phyloP scores from a whole-genome alignment of 2,888 invertebrate species.

The Epirrita christyi region DNA sequence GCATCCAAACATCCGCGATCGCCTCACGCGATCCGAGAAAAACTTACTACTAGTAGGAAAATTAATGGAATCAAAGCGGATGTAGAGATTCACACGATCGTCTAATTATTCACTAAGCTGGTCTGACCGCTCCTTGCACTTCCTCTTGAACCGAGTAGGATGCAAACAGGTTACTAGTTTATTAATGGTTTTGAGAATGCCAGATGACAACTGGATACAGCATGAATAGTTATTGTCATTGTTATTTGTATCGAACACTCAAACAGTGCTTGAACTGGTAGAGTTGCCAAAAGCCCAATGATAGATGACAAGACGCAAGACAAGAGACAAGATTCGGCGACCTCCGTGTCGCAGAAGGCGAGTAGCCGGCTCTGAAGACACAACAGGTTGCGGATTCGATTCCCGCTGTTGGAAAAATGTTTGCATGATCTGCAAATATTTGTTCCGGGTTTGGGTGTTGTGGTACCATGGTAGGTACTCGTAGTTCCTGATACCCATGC shows the following conservation, averaged over 20 bases:
- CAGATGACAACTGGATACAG: conserved; percentile 47
- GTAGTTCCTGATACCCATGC: too few relatives aligned
- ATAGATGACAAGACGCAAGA: too few relatives aligned
- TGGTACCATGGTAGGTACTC: too few relatives aligned
- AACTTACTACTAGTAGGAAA: conserved; percentile 69
- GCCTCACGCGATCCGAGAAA: conserved; percentile 74
- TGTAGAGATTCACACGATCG: conserved; percentile 73
- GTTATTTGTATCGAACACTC: conserved; percentile 3
- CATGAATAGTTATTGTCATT: conserved; percentile 3
- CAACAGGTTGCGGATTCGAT: too few relatives aligned
- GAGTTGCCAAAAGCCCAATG: too few relatives aligned
- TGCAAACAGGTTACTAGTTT: conserved; percentile 50
- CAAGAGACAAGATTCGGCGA: too few relatives aligned
- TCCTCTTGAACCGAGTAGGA: conserved; percentile 63
- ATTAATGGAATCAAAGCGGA: conserved; percentile 77
- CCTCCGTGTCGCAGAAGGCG: too few relatives aligned
- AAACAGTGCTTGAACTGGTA: not conserved
- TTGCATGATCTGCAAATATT: too few relatives aligned
- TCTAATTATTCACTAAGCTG: conserved; percentile 43
- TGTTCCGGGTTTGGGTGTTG: too few relatives aligned
- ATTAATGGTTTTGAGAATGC: conserved; percentile 12
- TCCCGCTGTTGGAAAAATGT: too few relatives aligned
- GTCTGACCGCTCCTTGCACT: conserved; percentile 60
- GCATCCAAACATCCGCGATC: conserved; percentile 66
- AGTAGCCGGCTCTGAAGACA: too few relatives aligned